Base-by-base conservation (phyloP, 2,888 invertebrate species). In the Sceliomorpha sp. region DNA sequence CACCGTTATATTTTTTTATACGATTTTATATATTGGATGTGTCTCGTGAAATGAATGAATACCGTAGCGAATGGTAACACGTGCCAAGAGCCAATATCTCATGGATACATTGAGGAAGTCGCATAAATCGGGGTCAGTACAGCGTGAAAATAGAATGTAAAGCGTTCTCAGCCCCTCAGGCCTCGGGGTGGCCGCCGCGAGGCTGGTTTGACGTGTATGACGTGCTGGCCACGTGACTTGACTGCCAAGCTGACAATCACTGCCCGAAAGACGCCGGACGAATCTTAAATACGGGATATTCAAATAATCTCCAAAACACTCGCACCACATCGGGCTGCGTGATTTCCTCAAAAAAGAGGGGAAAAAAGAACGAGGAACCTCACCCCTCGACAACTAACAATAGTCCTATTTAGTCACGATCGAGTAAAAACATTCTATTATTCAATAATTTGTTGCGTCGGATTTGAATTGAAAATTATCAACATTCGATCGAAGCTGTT, bases 81-180 rank as follows among this genome's bases (percentile, higher is more conserved):
- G 81, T 81, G 81, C 78, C 78, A 74, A 74, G 60, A 78, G 77
- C 77, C 81, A 84, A 84, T 83, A 84, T 80, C 82, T 79, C 75
- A 74, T 75, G 78, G 82, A 81, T 82, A 83, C 75, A 81, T 74
- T 77, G 73, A 81, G 77, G 77, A 80, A 83, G 83, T 83, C 79
- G 82, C 82, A 82, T 85, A 84, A 79, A 82, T 84, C 79, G 81
- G 78, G 81, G 81, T 86, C 86, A 85, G 80, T 84, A 83, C 81
- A 86, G 83, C 85, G 87, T 86, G 85, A 87, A 87, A 85, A 87
- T 85, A 84, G 82, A 87, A 86, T 87, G 83, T 84, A 85, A 84
- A 86, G 80, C 78, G 80, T 74, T 80, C 73, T 72, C 72, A 69
- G 72, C 73, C 71, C 74, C 74, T 73, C 70, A 55, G 72, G 63